A percentile compares a stretch with the other conserved stretches of the same genome.
These are phyloP conservation scores for Apteryx mantelli DNA, from an alignment of 2,113 vertebrate species.

Conservation along the genomic window DNA sequence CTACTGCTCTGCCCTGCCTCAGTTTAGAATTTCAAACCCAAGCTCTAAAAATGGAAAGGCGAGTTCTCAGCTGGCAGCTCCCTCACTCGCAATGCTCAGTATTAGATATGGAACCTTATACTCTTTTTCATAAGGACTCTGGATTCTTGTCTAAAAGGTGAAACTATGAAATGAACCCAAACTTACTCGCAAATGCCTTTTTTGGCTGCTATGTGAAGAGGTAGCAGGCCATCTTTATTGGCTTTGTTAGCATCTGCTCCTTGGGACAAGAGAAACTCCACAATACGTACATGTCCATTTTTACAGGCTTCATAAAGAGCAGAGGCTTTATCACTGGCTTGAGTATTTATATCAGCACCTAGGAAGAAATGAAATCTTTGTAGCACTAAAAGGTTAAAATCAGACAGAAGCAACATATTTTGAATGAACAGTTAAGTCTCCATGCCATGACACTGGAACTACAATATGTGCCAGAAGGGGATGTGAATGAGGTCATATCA, in stretches of 20 bases:
- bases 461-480: background rate
- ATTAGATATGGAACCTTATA: background rate
- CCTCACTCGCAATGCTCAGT: background rate
- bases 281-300: conserved; percentile 83
- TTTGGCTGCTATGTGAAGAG: conserved; percentile 89
- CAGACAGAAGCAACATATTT: background rate
- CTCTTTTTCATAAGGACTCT: background rate
- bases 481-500: background rate
- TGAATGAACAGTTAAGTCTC: background rate
- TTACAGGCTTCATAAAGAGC: conserved; percentile 93
- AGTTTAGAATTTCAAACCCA: background rate
- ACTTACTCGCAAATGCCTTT: conserved; percentile 87
- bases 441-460: background rate
- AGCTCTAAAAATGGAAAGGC: background rate
- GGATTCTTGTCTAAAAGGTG: background rate
- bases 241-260: conserved; percentile 90
- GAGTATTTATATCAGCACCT: conserved; percentile 91
- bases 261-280: conserved; percentile 87
- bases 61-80: background rate
- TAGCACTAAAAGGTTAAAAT: background rate
- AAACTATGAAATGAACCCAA: background rate
- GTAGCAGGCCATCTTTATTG: conserved; percentile 86
- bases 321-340: conserved; percentile 87
- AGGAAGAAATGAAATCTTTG: background rate
- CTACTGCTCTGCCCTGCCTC: background rate